Evolutionary conservation across 2,888 invertebrate genomes (phyloP), one percentile per base, ranked within the genome.

Genomic region (Melangyna quadrimaculata): DNA sequence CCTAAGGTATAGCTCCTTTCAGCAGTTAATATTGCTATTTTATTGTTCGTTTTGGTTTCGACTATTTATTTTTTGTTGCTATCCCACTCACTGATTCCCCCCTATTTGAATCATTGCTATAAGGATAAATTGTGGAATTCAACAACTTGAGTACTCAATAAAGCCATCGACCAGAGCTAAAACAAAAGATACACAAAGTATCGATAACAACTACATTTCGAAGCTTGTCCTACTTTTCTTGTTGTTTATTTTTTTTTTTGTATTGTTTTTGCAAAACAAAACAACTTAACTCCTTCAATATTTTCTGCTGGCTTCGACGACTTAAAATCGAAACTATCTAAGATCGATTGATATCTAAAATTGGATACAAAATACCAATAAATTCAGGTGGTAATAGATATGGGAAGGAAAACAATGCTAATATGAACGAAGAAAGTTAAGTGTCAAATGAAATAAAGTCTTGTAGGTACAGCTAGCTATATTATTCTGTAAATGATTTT

Each of bases 281-380:
- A 27, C 3, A 53, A 53, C 1, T 22, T 22, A 59, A 59, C 37
- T 63, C 37, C n/a, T 51, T 63, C 17, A 24, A 55, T 19, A 69
- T 22, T 53, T 5, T 24, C 70, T 72, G 55, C 75, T 19, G 14
- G 61, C 61, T 67, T 45, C 57, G 55, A 57, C 3, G 27, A 43
- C 72, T 67, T 67, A 48, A 59, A 79, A 72, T 51, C 37, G 45
- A 59, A 45, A 35, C 35, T 10, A 57, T 70, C 17, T 61, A 17
- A 74, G 74, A 80, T 74, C 70, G 80, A 80, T 80, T 80, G 80
- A 19, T 74, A 80, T 80, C 78, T 65, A 59, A 61, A 79, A 73
- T 79, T 61, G 61, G 79, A 79, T 53, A 79, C 73, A 79, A 73
- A 79, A 74, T 61, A 32, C 73, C 73, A 69, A 79, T 74, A 79